These are phyloP conservation scores for Oreochromis spilurus DNA, from an alignment of 2,113 vertebrate species.

Conservation along the genomic window DNA sequence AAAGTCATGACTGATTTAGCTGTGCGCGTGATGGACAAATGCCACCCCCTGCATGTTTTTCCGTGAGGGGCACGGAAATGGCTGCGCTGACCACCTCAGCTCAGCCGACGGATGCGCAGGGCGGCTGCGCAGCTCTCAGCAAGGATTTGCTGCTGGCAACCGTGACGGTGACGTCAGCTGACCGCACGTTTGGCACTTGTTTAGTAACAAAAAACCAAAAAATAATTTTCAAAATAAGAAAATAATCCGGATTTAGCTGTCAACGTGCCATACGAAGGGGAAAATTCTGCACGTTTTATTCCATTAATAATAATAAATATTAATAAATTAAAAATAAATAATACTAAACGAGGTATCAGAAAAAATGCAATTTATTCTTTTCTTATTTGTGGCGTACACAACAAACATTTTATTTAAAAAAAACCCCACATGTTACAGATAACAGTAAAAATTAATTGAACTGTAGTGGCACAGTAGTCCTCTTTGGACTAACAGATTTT, in stretches of 20 bases:
- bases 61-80: conserved; percentile 54
- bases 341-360: not conserved
- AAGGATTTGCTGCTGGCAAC: conserved; percentile 57
- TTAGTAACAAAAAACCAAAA: not conserved
- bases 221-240: not conserved
- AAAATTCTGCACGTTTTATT: not conserved
- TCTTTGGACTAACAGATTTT: not conserved
- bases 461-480: not conserved
- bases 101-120: conserved; percentile 68
- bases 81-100: conserved; percentile 59
- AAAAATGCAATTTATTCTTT: not conserved
- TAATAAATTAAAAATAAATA: fast-evolving
- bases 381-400: not conserved
- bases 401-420: not conserved
- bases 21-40: not conserved
- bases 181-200: not conserved
- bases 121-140: conserved; percentile 68
- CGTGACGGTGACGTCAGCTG: conserved; percentile 55
- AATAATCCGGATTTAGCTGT: not conserved
- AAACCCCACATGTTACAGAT: fast-evolving
- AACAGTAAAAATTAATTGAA: not conserved
- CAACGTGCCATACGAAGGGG: not conserved
- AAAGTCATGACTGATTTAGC: not conserved
- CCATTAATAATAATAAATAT: not conserved
- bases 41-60: not conserved